Evolutionary conservation across 2,113 vertebrate species (phyloP).

Genomic region (Bufo bufo): DNA sequence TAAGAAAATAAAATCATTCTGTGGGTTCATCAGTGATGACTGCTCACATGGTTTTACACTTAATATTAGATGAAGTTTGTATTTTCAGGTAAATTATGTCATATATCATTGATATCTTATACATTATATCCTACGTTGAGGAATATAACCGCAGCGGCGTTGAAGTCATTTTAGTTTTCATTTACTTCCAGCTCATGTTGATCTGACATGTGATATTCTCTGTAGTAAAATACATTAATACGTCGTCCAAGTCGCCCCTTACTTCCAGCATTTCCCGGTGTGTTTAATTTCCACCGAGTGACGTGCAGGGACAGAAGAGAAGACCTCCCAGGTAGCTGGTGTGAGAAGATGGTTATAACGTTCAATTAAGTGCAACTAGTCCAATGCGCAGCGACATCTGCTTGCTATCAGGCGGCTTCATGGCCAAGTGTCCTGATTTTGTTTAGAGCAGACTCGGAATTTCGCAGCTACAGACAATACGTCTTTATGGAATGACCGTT

Average conservation of each 20-base stretch:
- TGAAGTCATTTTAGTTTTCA: not conserved
- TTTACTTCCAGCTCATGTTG: not conserved
- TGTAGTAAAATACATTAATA: not conserved
- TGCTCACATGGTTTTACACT: not conserved
- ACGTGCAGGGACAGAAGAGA: not conserved
- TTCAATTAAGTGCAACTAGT: not conserved
- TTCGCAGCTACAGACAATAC: slow-evolving; percentile 47
- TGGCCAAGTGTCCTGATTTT: slow-evolving; percentile 42
- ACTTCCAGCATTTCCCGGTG: not conserved
- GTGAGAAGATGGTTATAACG: not conserved
- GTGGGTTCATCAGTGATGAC: not conserved
- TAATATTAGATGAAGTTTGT: not conserved
- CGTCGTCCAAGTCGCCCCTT: not conserved
- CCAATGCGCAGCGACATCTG: slow-evolving; percentile 38
- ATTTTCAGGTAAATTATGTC: not conserved
- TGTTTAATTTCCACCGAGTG: not conserved
- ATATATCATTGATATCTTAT: not conserved
- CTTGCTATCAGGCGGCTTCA: slow-evolving; percentile 19
- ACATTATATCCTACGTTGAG: slow-evolving; percentile 14
- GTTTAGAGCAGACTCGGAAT: slow-evolving; percentile 45
- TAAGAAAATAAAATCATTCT: not conserved
- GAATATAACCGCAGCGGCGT: not conserved
- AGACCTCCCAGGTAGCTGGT: slow-evolving; percentile 31
- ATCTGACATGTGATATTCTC: slow-evolving; percentile 21
- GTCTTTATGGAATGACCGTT: slow-evolving; percentile 12